Evolutionary conservation across 2,113 vertebrate genomes (phyloP), one percentile per base, ranked within the genome.

Genomic region (Notiomystis cincta): DNA sequence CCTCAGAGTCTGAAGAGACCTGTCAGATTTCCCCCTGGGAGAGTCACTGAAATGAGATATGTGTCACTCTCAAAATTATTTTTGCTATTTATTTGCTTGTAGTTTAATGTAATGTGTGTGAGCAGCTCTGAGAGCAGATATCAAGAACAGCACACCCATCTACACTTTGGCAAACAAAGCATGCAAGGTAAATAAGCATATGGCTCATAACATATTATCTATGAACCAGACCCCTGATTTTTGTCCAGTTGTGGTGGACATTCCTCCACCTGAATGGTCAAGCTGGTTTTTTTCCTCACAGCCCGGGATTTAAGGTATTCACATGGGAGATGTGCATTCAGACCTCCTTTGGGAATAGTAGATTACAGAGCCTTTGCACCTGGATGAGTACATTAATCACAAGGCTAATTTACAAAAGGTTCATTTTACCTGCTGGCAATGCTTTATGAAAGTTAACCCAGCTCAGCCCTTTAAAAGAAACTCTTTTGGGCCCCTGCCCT

Each of bases 401-500:
- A 65, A 42, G 25, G 25, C 7, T 77, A n/a, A 94, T 91, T 86
- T 83, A 80, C 15, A 37, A 67, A 67, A 92, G 24, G 24, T 42
- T 75, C 5, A 7, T 69, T 86, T 73, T 54, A 86, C 62, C 62
- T 73, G 19, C 50, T 81, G n/a, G n/a, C 31, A 83, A 23, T 80
- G 11, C 23, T 80, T 87, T 61, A 37, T 45, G 50, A 37, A 42
- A 80, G 54, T 53, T 92, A 77, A 23, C 22, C 45, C 7, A 18
- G 37, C 23, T 87, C 83, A 87, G 56, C 33, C 35, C 47, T 78
- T 70, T 60, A 33, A 89, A 96, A 58, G 23, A 82, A 84, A 42
- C 4, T 40, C 30, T 84, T 83, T 31, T 31, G 50, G 25, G 25
- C 16, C 20, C 31, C 25, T 73, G 23, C 20, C 64, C 28, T 72